Evolutionary conservation across 2,888 invertebrate species (phyloP).

Genomic region (Drosophila multiciliata): DNA sequence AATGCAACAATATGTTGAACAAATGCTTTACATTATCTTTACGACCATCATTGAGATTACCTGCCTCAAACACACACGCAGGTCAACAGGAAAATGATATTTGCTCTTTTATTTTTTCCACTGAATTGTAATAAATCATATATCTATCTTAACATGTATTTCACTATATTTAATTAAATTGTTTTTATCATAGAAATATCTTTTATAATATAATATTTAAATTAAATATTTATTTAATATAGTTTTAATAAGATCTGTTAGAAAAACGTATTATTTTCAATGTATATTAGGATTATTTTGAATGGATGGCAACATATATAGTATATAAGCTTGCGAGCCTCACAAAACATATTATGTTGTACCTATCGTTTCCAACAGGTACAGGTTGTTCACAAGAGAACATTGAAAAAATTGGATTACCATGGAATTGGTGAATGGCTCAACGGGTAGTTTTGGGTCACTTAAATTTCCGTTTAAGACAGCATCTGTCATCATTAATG

Average conservation of each 20-base stretch:
- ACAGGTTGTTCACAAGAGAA: background rate
- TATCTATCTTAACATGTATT: background rate
- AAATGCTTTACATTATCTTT: slow-evolving; percentile 37
- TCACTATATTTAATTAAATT: background rate
- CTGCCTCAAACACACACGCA: slow-evolving; percentile 20
- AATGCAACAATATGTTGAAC: slow-evolving; percentile 20
- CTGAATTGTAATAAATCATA: slow-evolving; percentile 10
- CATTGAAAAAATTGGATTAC: background rate
- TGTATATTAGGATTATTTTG: no score
- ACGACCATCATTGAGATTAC: slow-evolving; percentile 33
- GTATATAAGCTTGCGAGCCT: background rate
- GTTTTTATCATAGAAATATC: no score
- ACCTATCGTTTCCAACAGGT: background rate
- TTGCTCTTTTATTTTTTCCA: slow-evolving; percentile 4
- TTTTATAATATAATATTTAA: no score
- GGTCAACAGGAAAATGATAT: slow-evolving; percentile 27
- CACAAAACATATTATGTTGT: background rate
- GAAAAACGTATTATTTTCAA: background rate
- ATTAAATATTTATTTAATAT: no score
- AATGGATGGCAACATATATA: no score
- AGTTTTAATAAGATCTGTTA: background rate
- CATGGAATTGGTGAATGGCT: background rate
- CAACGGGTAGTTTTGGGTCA: background rate
- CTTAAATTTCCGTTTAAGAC: slow-evolving; percentile 19
- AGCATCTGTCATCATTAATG: slow-evolving; percentile 40